These are phyloP conservation scores for Madoqua kirkii DNA, from an alignment of 2,113 vertebrate species.

Conservation along the genomic window DNA sequence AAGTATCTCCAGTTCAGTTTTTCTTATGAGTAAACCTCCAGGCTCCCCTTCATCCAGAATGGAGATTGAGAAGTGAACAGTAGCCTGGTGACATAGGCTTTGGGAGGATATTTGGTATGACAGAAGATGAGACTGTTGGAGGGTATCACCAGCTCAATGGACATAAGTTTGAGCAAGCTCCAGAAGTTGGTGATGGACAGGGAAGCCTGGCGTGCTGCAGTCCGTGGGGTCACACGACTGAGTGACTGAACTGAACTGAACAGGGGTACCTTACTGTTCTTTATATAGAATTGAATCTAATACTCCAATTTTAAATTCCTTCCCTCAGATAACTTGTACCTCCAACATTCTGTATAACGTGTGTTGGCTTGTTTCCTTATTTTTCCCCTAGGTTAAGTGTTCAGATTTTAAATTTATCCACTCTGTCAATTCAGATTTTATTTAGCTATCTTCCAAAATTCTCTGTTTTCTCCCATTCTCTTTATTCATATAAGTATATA, in stretches of 20 bases:
- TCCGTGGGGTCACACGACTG: neutral
- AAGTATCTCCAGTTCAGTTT: neutral
- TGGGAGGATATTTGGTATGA: neutral
- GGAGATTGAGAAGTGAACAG: neutral
- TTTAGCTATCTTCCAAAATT: neutral
- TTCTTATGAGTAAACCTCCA: neutral
- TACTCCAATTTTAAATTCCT: neutral
- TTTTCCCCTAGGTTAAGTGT: neutral
- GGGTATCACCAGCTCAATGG: neutral
- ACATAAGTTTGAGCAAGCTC: neutral
- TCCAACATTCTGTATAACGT: neutral
- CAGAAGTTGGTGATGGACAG: neutral
- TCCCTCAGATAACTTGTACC: neutral
- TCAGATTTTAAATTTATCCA: neutral
- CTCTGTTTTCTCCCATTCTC: neutral
- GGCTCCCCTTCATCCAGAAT: neutral
- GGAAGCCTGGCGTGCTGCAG: neutral
- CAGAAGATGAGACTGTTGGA: neutral
- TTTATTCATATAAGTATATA: neutral
- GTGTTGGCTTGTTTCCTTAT: neutral
- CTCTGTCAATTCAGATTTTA: neutral
- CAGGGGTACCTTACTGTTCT: too few relatives aligned
- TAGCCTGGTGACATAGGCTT: neutral
- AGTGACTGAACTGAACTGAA: neutral
- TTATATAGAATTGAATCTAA: neutral